A percentile compares a stretch with the other conserved stretches of the same genome.
These are phyloP conservation scores for Phthorimaea operculella DNA, from an alignment of 1,140 invertebrate species.

Conservation along the genomic window DNA sequence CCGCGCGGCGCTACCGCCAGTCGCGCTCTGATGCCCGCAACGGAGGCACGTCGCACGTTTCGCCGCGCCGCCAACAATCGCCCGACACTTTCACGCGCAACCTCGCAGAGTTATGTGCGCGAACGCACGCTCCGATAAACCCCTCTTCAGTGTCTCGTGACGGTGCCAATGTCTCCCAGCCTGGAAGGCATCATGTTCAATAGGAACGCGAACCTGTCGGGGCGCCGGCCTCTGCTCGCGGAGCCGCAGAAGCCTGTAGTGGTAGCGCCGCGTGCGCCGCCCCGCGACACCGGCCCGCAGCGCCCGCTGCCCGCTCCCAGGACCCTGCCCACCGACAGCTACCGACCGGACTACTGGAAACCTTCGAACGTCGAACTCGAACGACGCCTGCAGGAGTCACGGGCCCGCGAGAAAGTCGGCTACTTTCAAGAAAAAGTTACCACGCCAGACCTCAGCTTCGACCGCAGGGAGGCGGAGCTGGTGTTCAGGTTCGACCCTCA, in stretches of 20 bases:
- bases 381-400: conserved; percentile 51
- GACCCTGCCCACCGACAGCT: conserved; percentile 34
- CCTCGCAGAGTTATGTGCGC: conserved; percentile 53
- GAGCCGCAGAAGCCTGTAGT: conserved; percentile 59
- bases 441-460: conserved; percentile 51
- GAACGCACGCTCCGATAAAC: conserved; percentile 46
- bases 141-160: conserved; percentile 36
- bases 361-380: conserved; percentile 63
- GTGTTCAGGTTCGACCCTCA: conserved; percentile 61
- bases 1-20: conserved; percentile 15
- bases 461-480: conserved; percentile 55
- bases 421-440: conserved; percentile 63
- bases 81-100: conserved; percentile 47
- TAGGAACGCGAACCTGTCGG: conserved; percentile 61
- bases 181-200: conserved; percentile 64
- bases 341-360: conserved; percentile 54
- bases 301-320: conserved; percentile 43
- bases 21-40: conserved; percentile 26
- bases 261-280: conserved; percentile 52
- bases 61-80: conserved; percentile 9
- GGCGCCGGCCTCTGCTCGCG: conserved; percentile 56
- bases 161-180: conserved; percentile 63
- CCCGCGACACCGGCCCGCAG: conserved; percentile 48
- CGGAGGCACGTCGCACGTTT: conserved; percentile 24
- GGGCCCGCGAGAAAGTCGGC: conserved; percentile 56